phyloP scores from a whole-genome alignment of 2,797 vertebrate species.

The Glossophaga mutica region DNA sequence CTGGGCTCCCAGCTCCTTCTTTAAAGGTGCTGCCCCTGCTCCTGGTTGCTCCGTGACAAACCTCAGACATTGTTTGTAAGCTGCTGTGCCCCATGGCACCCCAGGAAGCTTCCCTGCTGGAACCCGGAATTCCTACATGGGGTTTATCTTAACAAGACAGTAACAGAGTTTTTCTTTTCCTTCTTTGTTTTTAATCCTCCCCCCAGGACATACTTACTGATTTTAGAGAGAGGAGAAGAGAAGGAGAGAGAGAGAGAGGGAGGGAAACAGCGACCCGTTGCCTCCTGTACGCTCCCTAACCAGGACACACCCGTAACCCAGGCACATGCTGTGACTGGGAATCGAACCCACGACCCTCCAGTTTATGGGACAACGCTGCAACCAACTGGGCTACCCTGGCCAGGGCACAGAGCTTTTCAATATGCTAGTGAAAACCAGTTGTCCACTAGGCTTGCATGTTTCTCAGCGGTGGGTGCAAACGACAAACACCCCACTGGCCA shows the following conservation, averaged over 20 bases:
- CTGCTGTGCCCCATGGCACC: not conserved
- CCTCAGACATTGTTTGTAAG: not conserved
- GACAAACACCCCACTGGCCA: not conserved
- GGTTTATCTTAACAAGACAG: conserved; percentile 2
- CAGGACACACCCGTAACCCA: not conserved
- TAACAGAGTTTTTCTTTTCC: not conserved
- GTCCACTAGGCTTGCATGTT: not conserved
- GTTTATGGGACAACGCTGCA: no score
- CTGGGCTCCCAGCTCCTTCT: not conserved
- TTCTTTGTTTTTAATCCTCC: no score
- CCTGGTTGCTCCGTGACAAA: not conserved
- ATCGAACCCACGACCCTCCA: no score
- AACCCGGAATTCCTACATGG: not conserved
- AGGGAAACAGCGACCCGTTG: not conserved
- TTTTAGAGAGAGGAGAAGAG: not conserved
- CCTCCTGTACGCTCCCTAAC: not conserved
- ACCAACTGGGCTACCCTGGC: no score
- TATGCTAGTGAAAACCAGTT: not conserved
- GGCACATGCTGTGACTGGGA: no score
- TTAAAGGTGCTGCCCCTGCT: not conserved
- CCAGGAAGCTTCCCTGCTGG: not conserved
- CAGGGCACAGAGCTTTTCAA: not conserved
- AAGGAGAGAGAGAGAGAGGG: no score
- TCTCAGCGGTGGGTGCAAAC: not conserved
- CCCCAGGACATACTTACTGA: no score